Evolutionary conservation across 2,113 vertebrate genomes (phyloP).

Genomic region (Zosterops japonicus): DNA sequence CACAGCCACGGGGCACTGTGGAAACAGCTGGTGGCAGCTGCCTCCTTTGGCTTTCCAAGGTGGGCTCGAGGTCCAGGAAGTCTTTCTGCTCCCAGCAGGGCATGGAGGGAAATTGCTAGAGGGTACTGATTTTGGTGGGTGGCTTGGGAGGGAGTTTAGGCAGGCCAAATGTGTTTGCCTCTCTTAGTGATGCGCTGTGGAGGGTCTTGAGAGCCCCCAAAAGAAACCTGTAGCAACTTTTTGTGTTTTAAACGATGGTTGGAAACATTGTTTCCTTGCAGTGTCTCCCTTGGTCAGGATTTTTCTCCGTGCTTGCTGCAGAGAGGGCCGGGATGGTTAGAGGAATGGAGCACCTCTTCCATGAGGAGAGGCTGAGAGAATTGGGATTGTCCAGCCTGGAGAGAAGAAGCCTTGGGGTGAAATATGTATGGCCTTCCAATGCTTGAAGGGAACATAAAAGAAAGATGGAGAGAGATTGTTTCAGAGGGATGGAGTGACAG

Average conservation of each 20-base stretch:
- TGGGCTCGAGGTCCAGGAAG: not conserved
- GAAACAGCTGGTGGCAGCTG: not conserved
- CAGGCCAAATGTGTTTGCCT: not conserved
- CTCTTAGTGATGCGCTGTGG: not conserved
- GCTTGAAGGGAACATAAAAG: not conserved
- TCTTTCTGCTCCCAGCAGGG: not conserved
- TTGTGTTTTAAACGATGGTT: rapidly evolving
- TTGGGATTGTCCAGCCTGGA: not conserved
- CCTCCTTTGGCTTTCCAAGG: not conserved
- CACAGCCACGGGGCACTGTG: rapidly evolving
- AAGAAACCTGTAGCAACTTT: not conserved
- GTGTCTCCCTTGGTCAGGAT: rapidly evolving
- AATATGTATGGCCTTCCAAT: not conserved
- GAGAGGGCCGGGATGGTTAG: too few relatives aligned
- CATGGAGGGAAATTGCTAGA: not conserved
- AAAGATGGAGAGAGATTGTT: not conserved
- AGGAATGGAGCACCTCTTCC: not conserved
- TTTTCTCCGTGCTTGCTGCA: rapidly evolving
- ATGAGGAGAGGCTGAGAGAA: not conserved
- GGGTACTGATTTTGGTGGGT: not conserved
- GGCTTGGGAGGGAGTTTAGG: not conserved
- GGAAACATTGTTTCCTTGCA: not conserved
- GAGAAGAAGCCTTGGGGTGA: not conserved
- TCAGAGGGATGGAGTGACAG: not conserved
- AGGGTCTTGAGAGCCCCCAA: not conserved